phyloP scores from a whole-genome alignment of 2,113 vertebrate genomes.

The Monopterus albus region DNA sequence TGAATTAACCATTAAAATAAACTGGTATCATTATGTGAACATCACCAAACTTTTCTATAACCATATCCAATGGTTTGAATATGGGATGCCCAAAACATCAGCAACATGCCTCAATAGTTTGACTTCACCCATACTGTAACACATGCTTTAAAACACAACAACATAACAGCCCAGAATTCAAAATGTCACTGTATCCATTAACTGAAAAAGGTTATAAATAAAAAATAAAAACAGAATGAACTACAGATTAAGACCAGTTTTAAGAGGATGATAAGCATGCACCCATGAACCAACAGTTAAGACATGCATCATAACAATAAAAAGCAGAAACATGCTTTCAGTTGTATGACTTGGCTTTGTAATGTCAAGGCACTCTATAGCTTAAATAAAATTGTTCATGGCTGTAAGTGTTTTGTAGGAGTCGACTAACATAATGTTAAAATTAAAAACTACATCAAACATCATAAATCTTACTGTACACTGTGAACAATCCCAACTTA shows the following conservation, averaged over 20 bases:
- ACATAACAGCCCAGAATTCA: conserved; percentile 29
- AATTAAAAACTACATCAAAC: conserved; percentile 44
- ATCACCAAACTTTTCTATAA: neutral
- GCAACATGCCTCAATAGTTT: neutral
- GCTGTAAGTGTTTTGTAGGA: conserved; percentile 72
- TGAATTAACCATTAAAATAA: neutral
- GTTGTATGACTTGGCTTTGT: conserved; percentile 71
- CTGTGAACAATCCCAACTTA: conserved; percentile 41
- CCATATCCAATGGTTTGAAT: conserved; percentile 6
- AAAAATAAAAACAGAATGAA: conserved; percentile 71
- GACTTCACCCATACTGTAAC: conserved; percentile 27
- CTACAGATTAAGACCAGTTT: conserved; percentile 49
- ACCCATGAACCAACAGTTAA: conserved; percentile 46
- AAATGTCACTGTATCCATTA: conserved; percentile 53
- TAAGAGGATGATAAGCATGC: conserved; percentile 67
- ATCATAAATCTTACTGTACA: conserved; percentile 62
- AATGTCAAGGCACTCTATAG: conserved; percentile 73
- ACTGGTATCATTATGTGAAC: neutral
- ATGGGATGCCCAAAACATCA: neutral
- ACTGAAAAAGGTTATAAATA: conserved; percentile 47
- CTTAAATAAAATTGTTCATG: conserved; percentile 75
- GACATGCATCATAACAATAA: conserved; percentile 15
- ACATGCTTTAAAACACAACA: conserved; percentile 32
- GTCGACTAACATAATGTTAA: conserved; percentile 54
- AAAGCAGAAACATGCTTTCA: conserved; percentile 42